phyloP scores from a whole-genome alignment of 2,888 invertebrate species.

The Pammene fasciana region DNA sequence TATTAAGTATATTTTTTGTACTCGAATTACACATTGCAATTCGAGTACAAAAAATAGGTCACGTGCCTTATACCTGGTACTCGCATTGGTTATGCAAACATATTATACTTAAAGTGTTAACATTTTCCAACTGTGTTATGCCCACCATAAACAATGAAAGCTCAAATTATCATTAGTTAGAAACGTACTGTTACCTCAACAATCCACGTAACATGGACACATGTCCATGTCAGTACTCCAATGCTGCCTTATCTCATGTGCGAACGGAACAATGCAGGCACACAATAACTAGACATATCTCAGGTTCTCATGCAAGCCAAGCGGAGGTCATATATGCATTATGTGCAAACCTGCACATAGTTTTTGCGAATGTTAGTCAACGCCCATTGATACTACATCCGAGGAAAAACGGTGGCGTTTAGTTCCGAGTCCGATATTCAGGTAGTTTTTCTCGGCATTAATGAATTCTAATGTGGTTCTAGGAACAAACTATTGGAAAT shows the following conservation, averaged over 20 bases:
- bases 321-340: slow-evolving; percentile 24
- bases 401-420: slow-evolving; percentile 20
- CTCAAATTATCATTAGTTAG: not conserved
- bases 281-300: slow-evolving; percentile 40
- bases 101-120: no score
- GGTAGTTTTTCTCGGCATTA: slow-evolving; percentile 13
- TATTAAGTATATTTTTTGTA: no score
- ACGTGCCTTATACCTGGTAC: no score
- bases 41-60: no score
- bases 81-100: no score
- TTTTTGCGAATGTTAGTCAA: slow-evolving; percentile 33
- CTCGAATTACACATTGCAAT: no score
- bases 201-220: slow-evolving; percentile 4
- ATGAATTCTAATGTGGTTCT: slow-evolving; percentile 11
- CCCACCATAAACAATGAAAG: not conserved
- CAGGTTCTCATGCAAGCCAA: slow-evolving; percentile 38
- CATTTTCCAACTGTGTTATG: no score
- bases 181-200: not conserved
- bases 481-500: not conserved
- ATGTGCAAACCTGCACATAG: slow-evolving; percentile 11
- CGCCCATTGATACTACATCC: slow-evolving; percentile 29
- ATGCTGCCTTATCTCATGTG: slow-evolving; percentile 29
- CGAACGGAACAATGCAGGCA: slow-evolving; percentile 29
- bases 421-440: slow-evolving; percentile 18
- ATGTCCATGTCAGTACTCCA: slow-evolving; percentile 17